These are phyloP conservation scores for Caenorhabditis latens DNA, from an alignment of 1,140 invertebrate genomes.

Conservation along the genomic window DNA sequence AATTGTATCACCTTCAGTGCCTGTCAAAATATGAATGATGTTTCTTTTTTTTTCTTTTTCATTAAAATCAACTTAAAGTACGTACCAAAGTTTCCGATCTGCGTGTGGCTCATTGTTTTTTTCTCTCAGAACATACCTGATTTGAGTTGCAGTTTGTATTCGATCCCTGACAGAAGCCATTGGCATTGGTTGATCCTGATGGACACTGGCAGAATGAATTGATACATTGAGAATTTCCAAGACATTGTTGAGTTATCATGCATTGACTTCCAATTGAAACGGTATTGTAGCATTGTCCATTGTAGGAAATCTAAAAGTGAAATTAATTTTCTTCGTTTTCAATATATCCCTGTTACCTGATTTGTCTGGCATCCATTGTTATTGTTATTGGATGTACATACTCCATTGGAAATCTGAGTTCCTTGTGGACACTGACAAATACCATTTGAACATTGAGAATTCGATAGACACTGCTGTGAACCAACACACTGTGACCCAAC, in stretches of 20 bases:
- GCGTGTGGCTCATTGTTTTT: not conserved
- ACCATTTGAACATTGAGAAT: conserved; percentile 21
- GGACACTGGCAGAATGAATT: conserved; percentile 43
- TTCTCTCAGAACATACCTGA: not conserved
- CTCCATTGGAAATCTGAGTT: conserved; percentile 35
- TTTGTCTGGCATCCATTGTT: not conserved
- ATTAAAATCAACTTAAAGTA: too few species aligned
- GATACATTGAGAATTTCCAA: conserved; percentile 41
- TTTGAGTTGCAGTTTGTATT: conserved; percentile 3
- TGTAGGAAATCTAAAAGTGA: not conserved
- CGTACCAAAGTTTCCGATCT: too few species aligned
- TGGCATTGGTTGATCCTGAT: not conserved
- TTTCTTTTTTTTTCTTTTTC: too few species aligned
- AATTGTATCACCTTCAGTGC: too few species aligned
- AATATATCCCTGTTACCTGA: not conserved
- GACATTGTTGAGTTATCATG: conserved; percentile 31
- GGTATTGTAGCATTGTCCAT: conserved; percentile 27
- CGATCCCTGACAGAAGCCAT: not conserved
- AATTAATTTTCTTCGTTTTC: not conserved
- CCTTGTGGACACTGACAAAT: conserved; percentile 49
- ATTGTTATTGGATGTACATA: conserved; percentile 38
- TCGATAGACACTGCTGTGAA: conserved; percentile 31
- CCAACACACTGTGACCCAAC: conserved; percentile 32
- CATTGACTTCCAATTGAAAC: conserved; percentile 11
- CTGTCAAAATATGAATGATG: too few species aligned